Base-by-base conservation (phyloP, 64 coral and sea anemone species). In the Platygyra sinensis region DNA sequence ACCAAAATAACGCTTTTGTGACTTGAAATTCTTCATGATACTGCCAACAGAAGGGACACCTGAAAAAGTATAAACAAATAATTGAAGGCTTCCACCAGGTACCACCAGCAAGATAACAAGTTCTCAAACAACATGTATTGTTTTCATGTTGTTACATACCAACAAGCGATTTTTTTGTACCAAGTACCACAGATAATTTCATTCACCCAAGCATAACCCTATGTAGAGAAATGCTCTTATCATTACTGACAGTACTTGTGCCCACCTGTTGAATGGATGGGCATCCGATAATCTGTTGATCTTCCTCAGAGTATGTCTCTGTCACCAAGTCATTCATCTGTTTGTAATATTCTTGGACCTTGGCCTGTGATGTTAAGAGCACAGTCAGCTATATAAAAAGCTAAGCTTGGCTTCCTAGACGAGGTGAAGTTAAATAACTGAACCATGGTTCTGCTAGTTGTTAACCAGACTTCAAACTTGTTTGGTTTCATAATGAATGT, bases 271-370 rank as follows among this genome's bases (percentile, higher is more conserved):
- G 97, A 59, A 95, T 93, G 6, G 97, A 95, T 11, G 97, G 97
- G 65, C 97, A 99, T 17, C 97, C 97, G 15, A 99, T 99, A 22
- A 99, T 99, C 63, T 95, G 94, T 59, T 92, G 85, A 79, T 99
- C 94, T 83, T 99, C 97, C 54, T 91, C 91, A 33, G 88, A 72
- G 65, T 96, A 99, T 52, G 89, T 95, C 20, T 87, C 89, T 15
- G 80, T 86, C 42, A 99, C 91, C n/a, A 99, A 46, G 46, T 99
- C 94, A 62, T 94, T 99, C 93, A 99, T 93, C 80, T 99, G 91
- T 83, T 96, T 99, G 86, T 99, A 99, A 62, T 99, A 93, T 16
- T 99, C 97, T 51, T 93, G 94, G 2, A 99, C 94, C 84, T 99
- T 99, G 17, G 89, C 94, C 97, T 99, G 64, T 85, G 38, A 89